Evolutionary conservation across 2,888 invertebrate genomes (phyloP), one percentile per base, ranked within the genome.

Genomic region (Dromius quadrimaculatus): DNA sequence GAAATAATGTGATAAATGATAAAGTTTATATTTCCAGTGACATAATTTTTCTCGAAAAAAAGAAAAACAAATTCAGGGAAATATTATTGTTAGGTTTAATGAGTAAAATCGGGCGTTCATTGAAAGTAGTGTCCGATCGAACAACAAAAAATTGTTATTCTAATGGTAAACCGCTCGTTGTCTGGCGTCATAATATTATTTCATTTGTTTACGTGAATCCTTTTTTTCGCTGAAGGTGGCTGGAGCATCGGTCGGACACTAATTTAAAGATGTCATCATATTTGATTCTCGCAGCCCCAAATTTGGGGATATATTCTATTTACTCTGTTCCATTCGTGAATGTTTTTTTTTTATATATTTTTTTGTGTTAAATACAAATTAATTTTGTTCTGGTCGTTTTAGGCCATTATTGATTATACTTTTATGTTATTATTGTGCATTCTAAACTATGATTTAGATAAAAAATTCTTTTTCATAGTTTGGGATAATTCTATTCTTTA

Each of bases 11-110:
- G 73, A 73, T 71, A 73, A 73, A 73, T 54, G 50, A 54, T 74
- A 74, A 74, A 71, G 71, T 72, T 59, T 73, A 73, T 75, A 75
- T 75, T 75, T 74, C 75, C 73, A 74, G 71, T 72, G 72, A 74
- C 71, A 73, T 72, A 50, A 70, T 72, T 72, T 73, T 72, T 69
- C 69, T 69, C 61, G 62, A 62, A 69, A 69, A 61, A 62, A 61
- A 62, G 61, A 69, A 69, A 62, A 61, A 34, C 69, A 69, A 47
- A 69, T 32, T 69, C 69, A 69, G 69, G 71, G 71, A 74, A 66
- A 47, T 65, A 71, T 47, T 66, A 38, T 59, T 36, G 41, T 66
- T 66, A 66, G 65, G 54, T 54, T 66, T 15, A 59, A 20, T 47
- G 22, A 47, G 47, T 22, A 41, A 54, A 11, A 19, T 59, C 54